phyloP scores from a whole-genome alignment of 2,113 vertebrate genomes.

The Puma concolor region DNA sequence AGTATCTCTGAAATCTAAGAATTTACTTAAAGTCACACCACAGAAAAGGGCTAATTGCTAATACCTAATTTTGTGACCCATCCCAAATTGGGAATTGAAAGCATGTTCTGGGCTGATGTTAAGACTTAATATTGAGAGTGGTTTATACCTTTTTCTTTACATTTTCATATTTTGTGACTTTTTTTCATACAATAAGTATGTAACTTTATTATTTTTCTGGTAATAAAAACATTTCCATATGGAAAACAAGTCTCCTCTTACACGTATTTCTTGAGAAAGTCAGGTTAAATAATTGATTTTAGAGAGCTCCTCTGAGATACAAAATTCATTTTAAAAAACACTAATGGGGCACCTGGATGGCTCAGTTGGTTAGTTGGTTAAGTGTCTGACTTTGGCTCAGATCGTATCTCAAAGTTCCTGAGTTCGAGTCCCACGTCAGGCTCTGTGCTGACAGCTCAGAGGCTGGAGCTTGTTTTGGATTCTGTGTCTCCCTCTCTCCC shows the following conservation, averaged over 20 bases:
- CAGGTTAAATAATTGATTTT: constrained; percentile 6
- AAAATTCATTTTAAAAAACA: neutral
- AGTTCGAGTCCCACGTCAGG: too few species aligned
- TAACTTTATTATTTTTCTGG: constrained; percentile 12
- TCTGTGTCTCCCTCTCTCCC: too few species aligned
- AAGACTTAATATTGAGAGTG: neutral
- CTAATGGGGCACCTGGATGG: neutral
- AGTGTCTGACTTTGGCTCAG: too few species aligned
- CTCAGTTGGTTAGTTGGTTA: too few species aligned
- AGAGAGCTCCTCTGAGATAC: neutral
- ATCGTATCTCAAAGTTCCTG: too few species aligned
- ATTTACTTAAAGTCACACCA: neutral
- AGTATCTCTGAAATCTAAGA: neutral
- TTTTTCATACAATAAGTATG: neutral
- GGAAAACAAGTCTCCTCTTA: neutral
- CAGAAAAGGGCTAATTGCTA: neutral
- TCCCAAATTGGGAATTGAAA: neutral
- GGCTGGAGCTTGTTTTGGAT: too few species aligned
- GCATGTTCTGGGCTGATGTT: neutral
- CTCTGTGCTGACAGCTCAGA: too few species aligned
- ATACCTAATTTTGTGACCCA: neutral
- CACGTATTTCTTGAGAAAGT: neutral
- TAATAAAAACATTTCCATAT: constrained; percentile 32
- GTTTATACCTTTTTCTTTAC: neutral
- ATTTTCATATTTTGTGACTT: neutral